Evolutionary conservation across 2,888 invertebrate genomes (phyloP).

Genomic region (Selenia dentaria): DNA sequence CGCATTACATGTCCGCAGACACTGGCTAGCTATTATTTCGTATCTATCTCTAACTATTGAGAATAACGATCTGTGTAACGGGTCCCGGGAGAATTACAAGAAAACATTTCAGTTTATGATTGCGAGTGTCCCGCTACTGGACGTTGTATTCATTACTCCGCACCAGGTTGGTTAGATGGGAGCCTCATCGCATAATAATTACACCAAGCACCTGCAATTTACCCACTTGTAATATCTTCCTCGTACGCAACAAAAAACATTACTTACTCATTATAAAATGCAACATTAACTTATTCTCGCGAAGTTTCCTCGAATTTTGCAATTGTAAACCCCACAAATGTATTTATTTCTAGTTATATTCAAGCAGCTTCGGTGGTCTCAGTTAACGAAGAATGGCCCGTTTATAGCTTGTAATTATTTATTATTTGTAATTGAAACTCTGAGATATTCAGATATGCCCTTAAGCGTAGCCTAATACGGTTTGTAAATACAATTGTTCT

Average conservation of each 20-base stretch:
- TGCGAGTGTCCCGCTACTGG: constrained; percentile 55
- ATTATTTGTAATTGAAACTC: constrained; percentile 60
- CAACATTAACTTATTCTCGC: constrained; percentile 16
- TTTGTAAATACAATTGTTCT: constrained; percentile 40
- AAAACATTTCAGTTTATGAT: constrained; percentile 60
- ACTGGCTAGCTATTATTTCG: constrained; percentile 22
- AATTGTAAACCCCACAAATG: constrained; percentile 29
- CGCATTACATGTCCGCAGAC: constrained; percentile 4
- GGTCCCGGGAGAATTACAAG: constrained; percentile 41
- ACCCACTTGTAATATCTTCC: constrained; percentile 37
- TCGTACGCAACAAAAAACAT: constrained; percentile 30
- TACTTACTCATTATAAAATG: constrained; percentile 22
- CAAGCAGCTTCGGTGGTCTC: constrained; percentile 53
- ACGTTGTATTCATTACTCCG: constrained; percentile 54
- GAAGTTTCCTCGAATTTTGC: constrained; percentile 20
- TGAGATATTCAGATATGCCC: constrained; percentile 50
- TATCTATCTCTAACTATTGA: constrained; percentile 32
- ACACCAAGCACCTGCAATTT: constrained; percentile 52
- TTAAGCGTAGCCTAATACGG: constrained; percentile 49
- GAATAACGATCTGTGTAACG: constrained; percentile 43
- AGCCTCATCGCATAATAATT: constrained; percentile 60
- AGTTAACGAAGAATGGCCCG: constrained; percentile 55
- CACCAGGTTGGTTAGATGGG: constrained; percentile 42
- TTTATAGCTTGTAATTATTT: constrained; percentile 62
- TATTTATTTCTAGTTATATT: constrained; percentile 17